These are phyloP conservation scores for Drosophila austrosaltans DNA, from an alignment of 2,888 invertebrate species.

Conservation along the genomic window DNA sequence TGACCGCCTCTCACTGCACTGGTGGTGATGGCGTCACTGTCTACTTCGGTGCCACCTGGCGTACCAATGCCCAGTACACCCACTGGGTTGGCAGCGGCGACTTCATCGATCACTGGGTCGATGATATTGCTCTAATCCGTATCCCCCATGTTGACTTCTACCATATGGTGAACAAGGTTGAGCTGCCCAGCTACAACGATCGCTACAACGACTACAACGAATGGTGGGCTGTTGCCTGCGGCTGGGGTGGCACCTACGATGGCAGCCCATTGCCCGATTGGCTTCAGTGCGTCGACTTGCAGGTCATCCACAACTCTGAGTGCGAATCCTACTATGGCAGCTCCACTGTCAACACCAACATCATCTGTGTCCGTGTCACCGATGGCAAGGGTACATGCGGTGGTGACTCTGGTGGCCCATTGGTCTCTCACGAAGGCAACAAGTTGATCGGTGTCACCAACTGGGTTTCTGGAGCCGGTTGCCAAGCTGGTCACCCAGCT, in stretches of 20 bases:
- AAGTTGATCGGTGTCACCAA: slow-evolving; percentile 57
- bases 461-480: slow-evolving; percentile 56
- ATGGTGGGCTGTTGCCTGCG: slow-evolving; percentile 60
- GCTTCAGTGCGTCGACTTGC: slow-evolving; percentile 59
- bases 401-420: slow-evolving; percentile 82
- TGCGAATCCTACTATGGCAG: slow-evolving; percentile 79
- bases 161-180: slow-evolving; percentile 50
- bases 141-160: slow-evolving; percentile 62
- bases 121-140: slow-evolving; percentile 68
- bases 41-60: slow-evolving; percentile 64
- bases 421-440: slow-evolving; percentile 57
- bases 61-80: slow-evolving; percentile 59
- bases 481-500: slow-evolving; percentile 48
- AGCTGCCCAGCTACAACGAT: slow-evolving; percentile 54
- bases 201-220: slow-evolving; percentile 54
- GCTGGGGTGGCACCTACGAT: slow-evolving; percentile 69
- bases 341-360: slow-evolving; percentile 40
- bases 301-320: slow-evolving; percentile 72
- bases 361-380: slow-evolving; percentile 38
- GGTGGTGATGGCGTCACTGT: slow-evolving; percentile 53
- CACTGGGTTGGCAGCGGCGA: slow-evolving; percentile 54
- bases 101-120: slow-evolving; percentile 56
- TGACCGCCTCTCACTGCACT: slow-evolving; percentile 80
- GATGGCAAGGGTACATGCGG: slow-evolving; percentile 77
- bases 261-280: slow-evolving; percentile 74